Conservation (phyloP, 23 tunicate species). For the Ascidia mentula region DNA sequence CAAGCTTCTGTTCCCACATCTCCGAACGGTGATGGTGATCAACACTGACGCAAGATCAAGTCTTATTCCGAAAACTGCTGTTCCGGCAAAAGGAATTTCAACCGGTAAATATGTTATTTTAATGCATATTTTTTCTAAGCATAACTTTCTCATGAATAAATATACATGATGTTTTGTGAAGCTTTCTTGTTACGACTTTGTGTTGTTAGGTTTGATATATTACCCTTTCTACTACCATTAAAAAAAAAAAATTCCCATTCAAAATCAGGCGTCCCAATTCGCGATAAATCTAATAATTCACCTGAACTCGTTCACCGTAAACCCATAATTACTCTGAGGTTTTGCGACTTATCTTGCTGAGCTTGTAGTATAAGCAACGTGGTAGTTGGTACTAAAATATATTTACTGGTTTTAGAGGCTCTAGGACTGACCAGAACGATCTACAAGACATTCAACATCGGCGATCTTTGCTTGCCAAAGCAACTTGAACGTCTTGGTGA, state of each 20-base stretch:
- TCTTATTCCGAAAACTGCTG: background rate
- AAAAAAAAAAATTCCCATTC: too few relatives aligned
- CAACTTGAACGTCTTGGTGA: background rate
- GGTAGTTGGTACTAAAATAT: background rate
- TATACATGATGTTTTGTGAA: too few relatives aligned
- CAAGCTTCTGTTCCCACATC: background rate
- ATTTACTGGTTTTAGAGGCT: background rate
- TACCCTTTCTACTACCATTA: too few relatives aligned
- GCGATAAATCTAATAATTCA: too few relatives aligned
- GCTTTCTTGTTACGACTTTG: too few relatives aligned
- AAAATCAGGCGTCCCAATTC: too few relatives aligned
- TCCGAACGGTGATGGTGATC: slow-evolving; percentile 2
- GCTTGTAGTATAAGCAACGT: too few relatives aligned
- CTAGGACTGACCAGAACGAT: background rate
- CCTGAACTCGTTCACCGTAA: background rate
- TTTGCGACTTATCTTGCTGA: too few relatives aligned
- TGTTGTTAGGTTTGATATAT: too few relatives aligned
- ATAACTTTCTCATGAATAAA: too few relatives aligned
- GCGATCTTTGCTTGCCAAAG: background rate
- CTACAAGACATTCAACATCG: background rate
- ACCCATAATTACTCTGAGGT: too few relatives aligned
- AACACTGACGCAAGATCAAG: background rate
- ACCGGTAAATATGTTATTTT: background rate
- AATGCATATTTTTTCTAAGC: background rate
- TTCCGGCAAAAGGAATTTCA: background rate